Percentiles rank a stretch among this genome's conserved stretches.
These are phyloP conservation scores for Meloidogyne chitwoodi DNA, from an alignment of 1,140 invertebrate species.

Conservation along the genomic window DNA sequence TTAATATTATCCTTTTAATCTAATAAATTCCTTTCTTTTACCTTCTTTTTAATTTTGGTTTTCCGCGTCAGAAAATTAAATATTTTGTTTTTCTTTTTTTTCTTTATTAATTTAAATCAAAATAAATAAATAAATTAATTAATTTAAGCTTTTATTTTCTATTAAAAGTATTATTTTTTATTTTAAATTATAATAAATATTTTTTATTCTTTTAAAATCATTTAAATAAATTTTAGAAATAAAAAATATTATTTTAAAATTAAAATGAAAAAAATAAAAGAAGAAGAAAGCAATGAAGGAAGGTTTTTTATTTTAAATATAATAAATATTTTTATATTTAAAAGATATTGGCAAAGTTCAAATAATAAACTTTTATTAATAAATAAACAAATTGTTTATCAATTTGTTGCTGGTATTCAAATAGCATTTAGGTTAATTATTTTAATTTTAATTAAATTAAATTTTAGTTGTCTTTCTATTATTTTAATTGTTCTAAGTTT, in stretches of 20 bases:
- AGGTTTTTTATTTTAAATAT: background rate
- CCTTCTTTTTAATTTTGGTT: background rate
- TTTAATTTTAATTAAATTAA: background rate
- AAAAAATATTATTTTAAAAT: too few species aligned
- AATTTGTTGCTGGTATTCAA: conserved; percentile 54
- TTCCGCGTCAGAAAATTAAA: background rate
- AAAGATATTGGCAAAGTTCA: background rate
- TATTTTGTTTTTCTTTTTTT: background rate
- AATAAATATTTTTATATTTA: too few species aligned
- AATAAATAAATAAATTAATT: background rate
- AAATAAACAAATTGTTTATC: conserved; percentile 45
- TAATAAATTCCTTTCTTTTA: background rate
- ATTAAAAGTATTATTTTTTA: too few species aligned
- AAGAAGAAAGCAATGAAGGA: background rate
- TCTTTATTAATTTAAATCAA: background rate
- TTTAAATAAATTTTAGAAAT: too few species aligned
- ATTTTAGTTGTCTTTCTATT: conserved; percentile 49
- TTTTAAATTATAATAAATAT: too few species aligned
- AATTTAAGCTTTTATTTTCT: too few species aligned
- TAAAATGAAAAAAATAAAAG: background rate
- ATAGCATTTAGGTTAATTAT: conserved; percentile 49
- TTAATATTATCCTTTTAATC: too few species aligned
- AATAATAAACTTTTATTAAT: background rate
- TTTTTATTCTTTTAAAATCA: too few species aligned
- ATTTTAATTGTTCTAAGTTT: conserved; percentile 49